Evolutionary conservation across 2,888 invertebrate species (phyloP).

Genomic region (Antitype chi): DNA sequence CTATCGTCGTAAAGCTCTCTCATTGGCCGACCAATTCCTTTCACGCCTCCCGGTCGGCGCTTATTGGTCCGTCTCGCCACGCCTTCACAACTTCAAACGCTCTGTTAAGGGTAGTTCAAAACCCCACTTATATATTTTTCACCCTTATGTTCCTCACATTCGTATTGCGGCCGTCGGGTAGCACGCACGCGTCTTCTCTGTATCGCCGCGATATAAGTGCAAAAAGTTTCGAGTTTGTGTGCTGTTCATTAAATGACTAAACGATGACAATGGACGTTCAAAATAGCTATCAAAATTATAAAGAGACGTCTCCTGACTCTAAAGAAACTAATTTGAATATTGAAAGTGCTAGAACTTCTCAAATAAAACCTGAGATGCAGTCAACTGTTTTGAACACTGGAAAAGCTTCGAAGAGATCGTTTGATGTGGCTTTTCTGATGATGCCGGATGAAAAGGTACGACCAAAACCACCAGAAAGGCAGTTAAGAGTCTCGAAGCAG

Average conservation of each 20-base stretch:
- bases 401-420: constrained; percentile 93
- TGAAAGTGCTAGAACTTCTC: constrained; percentile 89
- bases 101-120: constrained; percentile 87
- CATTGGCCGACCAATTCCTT: constrained; percentile 82
- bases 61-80: constrained; percentile 84
- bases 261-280: constrained; percentile 94
- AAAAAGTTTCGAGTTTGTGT: constrained; percentile 85
- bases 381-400: constrained; percentile 79
- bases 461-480: constrained; percentile 91
- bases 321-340: constrained; percentile 86
- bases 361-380: constrained; percentile 84
- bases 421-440: constrained; percentile 97
- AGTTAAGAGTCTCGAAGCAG: constrained; percentile 88
- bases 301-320: constrained; percentile 87
- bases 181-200: constrained; percentile 85
- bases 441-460: constrained; percentile 96
- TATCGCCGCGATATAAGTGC: constrained; percentile 86
- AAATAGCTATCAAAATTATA: constrained; percentile 88
- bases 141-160: constrained; percentile 89
- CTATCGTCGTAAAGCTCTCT: constrained; percentile 75
- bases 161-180: constrained; percentile 82
- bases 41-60: constrained; percentile 82
- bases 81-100: constrained; percentile 84
- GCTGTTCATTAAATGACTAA: constrained; percentile 83
- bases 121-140: constrained; percentile 90